phyloP scores from a whole-genome alignment of 2,888 invertebrate species.

The Acronicta alni region DNA sequence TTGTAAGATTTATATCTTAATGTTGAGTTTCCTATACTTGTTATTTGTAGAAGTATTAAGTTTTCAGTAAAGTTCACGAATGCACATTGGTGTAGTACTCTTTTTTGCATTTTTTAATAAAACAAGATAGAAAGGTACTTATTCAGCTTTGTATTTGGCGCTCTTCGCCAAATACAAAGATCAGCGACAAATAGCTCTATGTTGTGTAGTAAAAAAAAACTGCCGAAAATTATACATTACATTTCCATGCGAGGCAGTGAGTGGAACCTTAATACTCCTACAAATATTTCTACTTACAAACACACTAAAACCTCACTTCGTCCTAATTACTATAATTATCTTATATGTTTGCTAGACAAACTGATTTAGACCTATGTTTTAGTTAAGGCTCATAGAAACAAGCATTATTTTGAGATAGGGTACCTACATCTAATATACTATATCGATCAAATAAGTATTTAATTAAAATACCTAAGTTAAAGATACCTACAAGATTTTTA shows the following conservation, averaged over 20 bases:
- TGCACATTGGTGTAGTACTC: no score
- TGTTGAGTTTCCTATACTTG: constrained; percentile 33
- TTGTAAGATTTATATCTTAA: constrained; percentile 31
- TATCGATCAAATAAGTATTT: not conserved
- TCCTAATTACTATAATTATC: constrained; percentile 39
- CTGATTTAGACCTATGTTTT: constrained; percentile 55
- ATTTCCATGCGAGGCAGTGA: no score
- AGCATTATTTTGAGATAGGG: constrained; percentile 22
- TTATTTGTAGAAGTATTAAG: constrained; percentile 32
- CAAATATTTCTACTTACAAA: constrained; percentile 28
- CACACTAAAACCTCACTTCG: constrained; percentile 49
- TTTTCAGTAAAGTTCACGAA: not conserved
- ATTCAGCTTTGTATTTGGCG: no score
- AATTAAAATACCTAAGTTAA: no score
- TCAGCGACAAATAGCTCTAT: no score
- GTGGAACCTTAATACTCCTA: constrained; percentile 40
- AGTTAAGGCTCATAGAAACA: constrained; percentile 31
- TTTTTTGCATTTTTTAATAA: no score
- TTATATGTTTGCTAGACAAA: constrained; percentile 54
- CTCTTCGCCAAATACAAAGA: no score
- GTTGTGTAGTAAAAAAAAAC: no score
- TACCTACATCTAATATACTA: constrained; percentile 10
- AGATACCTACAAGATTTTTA: no score
- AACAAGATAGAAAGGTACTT: no score
- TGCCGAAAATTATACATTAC: no score